A percentile compares a stretch with the other conserved stretches of the same genome.
Conservation (phyloP, 2,113 vertebrate species). For the Podarcis raffonei region DNA sequence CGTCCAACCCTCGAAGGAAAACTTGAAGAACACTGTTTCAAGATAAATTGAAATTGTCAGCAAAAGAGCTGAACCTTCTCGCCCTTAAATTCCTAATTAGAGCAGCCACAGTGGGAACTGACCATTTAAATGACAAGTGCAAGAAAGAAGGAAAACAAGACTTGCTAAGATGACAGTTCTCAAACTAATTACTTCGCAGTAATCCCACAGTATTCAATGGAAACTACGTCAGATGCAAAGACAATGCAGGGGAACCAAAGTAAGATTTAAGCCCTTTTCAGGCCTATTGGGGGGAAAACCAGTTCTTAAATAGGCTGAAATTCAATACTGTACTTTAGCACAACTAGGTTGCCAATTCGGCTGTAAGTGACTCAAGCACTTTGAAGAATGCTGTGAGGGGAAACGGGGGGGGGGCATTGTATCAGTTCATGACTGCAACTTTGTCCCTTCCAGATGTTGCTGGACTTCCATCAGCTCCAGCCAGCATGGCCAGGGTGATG, state of each 20-base stretch:
- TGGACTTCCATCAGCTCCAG: no score
- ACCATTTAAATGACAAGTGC: slow-evolving; percentile 48
- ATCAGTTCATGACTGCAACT: not conserved
- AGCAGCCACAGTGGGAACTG: slow-evolving; percentile 44
- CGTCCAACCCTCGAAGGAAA: slow-evolving; percentile 46
- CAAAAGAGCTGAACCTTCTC: slow-evolving; percentile 60
- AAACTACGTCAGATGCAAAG: not conserved
- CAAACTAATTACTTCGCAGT: slow-evolving; percentile 46
- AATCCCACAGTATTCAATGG: slow-evolving; percentile 28
- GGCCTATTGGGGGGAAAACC: not conserved
- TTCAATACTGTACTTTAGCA: not conserved
- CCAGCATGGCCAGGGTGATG: no score
- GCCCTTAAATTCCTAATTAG: slow-evolving; percentile 64
- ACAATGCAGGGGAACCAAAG: not conserved
- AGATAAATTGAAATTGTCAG: slow-evolving; percentile 67
- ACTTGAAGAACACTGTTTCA: slow-evolving; percentile 65
- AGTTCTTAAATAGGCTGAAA: not conserved
- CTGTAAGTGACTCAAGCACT: not conserved
- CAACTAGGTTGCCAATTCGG: not conserved
- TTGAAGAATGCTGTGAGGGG: not conserved
- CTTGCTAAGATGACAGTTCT: slow-evolving; percentile 36
- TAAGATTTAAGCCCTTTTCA: not conserved
- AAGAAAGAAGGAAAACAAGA: slow-evolving; percentile 34
- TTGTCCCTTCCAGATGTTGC: no score
- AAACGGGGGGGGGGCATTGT: not conserved